These are phyloP conservation scores for Ahaetulla prasina DNA, from an alignment of 2,113 vertebrate species.

Conservation along the genomic window DNA sequence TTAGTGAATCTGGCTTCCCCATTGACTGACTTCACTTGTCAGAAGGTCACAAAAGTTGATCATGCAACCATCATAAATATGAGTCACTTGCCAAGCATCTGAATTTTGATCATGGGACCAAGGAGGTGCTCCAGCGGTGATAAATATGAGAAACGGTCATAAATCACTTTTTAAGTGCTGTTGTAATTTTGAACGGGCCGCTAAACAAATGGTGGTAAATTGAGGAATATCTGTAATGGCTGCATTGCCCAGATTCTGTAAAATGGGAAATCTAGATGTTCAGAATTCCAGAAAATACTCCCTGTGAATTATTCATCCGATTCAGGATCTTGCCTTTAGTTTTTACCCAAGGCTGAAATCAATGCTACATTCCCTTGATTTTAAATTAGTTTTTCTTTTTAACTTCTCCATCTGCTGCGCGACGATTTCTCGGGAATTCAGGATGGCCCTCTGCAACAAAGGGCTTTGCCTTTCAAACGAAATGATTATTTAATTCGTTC, in stretches of 20 bases:
- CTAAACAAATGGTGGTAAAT: background rate
- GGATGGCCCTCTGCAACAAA: constrained; percentile 26
- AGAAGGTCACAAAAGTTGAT: background rate
- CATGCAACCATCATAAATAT: background rate
- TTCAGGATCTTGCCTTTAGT: background rate
- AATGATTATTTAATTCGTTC: accelerated
- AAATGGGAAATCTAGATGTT: background rate
- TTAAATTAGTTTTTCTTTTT: background rate
- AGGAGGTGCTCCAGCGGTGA: background rate
- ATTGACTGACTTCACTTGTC: background rate
- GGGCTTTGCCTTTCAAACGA: constrained; percentile 46
- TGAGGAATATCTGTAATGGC: background rate
- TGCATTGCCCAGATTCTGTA: background rate
- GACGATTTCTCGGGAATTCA: constrained; percentile 22
- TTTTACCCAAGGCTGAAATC: background rate
- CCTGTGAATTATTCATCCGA: background rate
- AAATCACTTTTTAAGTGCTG: background rate
- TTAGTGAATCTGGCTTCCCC: background rate
- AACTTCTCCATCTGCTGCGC: background rate
- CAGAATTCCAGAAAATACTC: background rate
- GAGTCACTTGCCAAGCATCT: background rate
- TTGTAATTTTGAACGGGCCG: background rate
- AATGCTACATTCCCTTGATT: background rate
- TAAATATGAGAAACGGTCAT: background rate
- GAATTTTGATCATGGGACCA: background rate